Percentiles rank a stretch among this genome's conserved stretches.
phyloP scores from a whole-genome alignment of 2,113 vertebrate genomes.

The Podilymbus podiceps region DNA sequence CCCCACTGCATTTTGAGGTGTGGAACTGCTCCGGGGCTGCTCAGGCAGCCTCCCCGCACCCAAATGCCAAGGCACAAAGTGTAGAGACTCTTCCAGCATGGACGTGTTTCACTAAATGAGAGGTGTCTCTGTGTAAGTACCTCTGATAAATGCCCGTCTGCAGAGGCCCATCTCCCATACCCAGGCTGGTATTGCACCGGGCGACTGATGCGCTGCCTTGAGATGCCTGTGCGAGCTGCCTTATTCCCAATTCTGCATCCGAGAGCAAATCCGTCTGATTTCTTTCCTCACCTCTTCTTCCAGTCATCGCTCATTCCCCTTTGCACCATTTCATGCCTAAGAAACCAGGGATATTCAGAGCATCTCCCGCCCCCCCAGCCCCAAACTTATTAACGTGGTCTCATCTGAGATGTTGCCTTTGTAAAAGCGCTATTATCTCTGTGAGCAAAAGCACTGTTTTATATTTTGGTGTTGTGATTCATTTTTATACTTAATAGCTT shows the following conservation, averaged over 20 bases:
- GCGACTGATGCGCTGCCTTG: neutral
- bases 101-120: neutral
- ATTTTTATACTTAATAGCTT: neutral
- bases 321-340: neutral
- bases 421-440: neutral
- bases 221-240: neutral
- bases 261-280: neutral
- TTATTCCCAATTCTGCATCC: neutral
- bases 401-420: neutral
- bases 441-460: neutral
- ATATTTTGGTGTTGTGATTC: neutral
- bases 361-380: neutral
- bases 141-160: neutral
- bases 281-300: neutral
- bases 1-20: neutral
- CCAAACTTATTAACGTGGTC: accelerated
- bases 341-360: neutral
- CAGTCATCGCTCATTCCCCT: neutral
- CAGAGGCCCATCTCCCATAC: neutral
- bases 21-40: neutral
- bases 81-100: accelerated
- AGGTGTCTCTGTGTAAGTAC: neutral
- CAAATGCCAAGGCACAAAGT: neutral
- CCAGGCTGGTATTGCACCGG: neutral
- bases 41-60: neutral